A percentile compares a stretch with the other conserved stretches of the same genome.
These are phyloP conservation scores for Coenobita brevimanus DNA, from an alignment of 1,140 invertebrate genomes.

Conservation along the genomic window DNA sequence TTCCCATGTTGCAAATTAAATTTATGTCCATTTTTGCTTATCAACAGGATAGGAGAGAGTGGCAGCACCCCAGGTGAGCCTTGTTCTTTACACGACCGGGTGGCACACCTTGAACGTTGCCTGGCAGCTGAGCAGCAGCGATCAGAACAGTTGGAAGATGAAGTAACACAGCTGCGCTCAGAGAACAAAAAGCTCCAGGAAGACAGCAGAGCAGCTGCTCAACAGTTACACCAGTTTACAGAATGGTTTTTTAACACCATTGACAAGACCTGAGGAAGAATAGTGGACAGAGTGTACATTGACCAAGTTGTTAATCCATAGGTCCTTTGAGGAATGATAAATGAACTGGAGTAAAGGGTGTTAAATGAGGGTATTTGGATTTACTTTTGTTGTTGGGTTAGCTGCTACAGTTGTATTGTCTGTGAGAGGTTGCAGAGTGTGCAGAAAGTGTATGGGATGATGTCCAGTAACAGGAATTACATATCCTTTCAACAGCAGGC, in stretches of 20 bases:
- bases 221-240: constrained; percentile 90
- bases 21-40: not conserved
- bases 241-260: constrained; percentile 95
- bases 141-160: constrained; percentile 51
- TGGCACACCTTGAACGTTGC: constrained; percentile 54
- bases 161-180: constrained; percentile 78
- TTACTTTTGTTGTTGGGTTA: no score
- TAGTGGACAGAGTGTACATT: no score
- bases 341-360: no score
- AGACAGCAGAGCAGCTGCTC: constrained; percentile 89
- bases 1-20: no score
- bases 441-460: no score
- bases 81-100: constrained; percentile 32
- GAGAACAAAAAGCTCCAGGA: constrained; percentile 91
- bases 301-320: no score
- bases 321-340: no score
- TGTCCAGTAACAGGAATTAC: no score
- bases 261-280: constrained; percentile 77
- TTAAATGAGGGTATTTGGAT: no score
- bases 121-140: constrained; percentile 57
- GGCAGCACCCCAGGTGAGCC: constrained; percentile 4
- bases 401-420: no score
- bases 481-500: no score
- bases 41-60: constrained; percentile 6
- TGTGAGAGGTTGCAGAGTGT: no score